phyloP scores from a whole-genome alignment of 1,140 invertebrate genomes.

The Hyposmocoma kahamanoa region DNA sequence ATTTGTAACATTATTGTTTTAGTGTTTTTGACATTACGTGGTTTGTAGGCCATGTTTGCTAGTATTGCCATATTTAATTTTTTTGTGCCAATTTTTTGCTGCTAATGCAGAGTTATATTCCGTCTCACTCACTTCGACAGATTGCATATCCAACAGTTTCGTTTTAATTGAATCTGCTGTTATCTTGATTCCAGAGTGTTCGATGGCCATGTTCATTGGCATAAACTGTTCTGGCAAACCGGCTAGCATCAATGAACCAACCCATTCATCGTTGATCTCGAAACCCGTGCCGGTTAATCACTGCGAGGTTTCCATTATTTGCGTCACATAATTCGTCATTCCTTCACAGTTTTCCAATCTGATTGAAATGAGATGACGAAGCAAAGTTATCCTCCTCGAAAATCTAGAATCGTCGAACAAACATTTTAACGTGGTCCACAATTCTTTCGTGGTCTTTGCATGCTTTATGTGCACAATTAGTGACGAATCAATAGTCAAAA shows the following conservation, averaged over 20 bases:
- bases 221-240: slow-evolving; percentile 41
- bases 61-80: slow-evolving; percentile 7
- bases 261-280: slow-evolving; percentile 28
- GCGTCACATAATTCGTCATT: slow-evolving; percentile 28
- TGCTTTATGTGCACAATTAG: slow-evolving; percentile 23
- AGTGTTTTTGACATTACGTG: slow-evolving; percentile 3
- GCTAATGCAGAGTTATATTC: slow-evolving; percentile 12
- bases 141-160: slow-evolving; percentile 34
- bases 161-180: slow-evolving; percentile 39
- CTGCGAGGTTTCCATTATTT: slow-evolving; percentile 22
- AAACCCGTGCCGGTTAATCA: slow-evolving; percentile 21
- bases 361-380: slow-evolving; percentile 21
- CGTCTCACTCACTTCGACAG: slow-evolving; percentile 3
- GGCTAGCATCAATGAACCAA: slow-evolving; percentile 40
- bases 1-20: slow-evolving; percentile 21
- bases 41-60: slow-evolving; percentile 8
- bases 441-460: slow-evolving; percentile 23
- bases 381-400: slow-evolving; percentile 23
- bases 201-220: slow-evolving; percentile 51
- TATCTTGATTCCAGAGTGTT: slow-evolving; percentile 34
- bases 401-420: slow-evolving; percentile 31
- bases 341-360: slow-evolving; percentile 20
- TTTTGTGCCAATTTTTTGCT: slow-evolving; percentile 9
- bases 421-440: slow-evolving; percentile 23
- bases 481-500: slow-evolving; percentile 20